Evolutionary conservation across 2,888 invertebrate genomes (phyloP).

Genomic region (Amaurobius ferox): DNA sequence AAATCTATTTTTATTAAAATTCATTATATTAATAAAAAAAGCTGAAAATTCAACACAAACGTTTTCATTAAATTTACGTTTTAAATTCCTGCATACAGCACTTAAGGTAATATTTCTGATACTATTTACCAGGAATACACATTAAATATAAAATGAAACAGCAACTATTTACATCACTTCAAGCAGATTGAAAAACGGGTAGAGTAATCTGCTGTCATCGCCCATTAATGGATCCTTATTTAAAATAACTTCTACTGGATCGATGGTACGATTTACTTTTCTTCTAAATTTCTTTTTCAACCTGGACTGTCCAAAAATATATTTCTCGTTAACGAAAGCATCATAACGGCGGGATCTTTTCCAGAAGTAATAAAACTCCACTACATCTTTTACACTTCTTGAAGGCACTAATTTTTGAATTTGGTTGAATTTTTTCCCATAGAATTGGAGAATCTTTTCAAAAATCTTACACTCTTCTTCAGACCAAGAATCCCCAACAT

Average conservation of each 20-base stretch:
- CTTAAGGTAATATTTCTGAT: too few species aligned
- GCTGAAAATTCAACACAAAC: too few species aligned
- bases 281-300: constrained; percentile 7
- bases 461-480: constrained; percentile 6
- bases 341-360: constrained; percentile 44
- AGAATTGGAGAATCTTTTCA: constrained; percentile 7
- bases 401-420: constrained; percentile 19
- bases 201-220: neutral
- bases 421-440: constrained; percentile 24
- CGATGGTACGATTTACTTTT: constrained; percentile 5
- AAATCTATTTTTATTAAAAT: too few species aligned
- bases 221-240: neutral
- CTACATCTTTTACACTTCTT: constrained; percentile 3
- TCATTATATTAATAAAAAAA: too few species aligned
- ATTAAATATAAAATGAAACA: too few species aligned
- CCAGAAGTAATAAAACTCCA: constrained; percentile 48
- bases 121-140: too few species aligned
- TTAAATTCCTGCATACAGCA: too few species aligned
- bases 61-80: too few species aligned
- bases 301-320: neutral
- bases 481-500: neutral
- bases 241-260: neutral
- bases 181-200: neutral
- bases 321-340: constrained; percentile 10
- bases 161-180: neutral